These are phyloP conservation scores for Poeciliopsis infans DNA, from an alignment of 2,797 vertebrate genomes.

Conservation along the genomic window DNA sequence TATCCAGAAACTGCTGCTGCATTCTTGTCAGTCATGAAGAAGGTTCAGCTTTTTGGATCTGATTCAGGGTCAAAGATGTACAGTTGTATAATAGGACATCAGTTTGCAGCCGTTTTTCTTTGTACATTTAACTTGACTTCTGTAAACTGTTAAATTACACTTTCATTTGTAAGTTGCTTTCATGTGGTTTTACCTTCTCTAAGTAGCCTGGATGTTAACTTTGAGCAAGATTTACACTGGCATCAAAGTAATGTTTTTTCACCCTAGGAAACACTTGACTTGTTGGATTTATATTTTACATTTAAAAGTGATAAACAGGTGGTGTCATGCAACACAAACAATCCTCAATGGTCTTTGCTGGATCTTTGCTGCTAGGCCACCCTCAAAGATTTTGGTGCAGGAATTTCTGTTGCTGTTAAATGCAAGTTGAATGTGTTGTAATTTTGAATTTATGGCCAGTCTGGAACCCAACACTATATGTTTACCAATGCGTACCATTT, in stretches of 20 bases:
- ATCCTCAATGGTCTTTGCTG: neutral
- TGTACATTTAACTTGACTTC: neutral
- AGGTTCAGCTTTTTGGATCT: too few relatives aligned
- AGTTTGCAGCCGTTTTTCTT: neutral
- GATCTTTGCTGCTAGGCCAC: neutral
- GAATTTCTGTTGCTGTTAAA: neutral
- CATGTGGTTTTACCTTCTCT: neutral
- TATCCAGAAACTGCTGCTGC: too few relatives aligned
- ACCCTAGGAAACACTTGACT: neutral
- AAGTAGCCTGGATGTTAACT: neutral
- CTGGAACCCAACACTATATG: conserved; percentile 10
- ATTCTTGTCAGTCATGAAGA: too few relatives aligned
- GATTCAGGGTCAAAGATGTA: too few relatives aligned
- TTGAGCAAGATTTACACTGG: neutral
- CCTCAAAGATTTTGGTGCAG: neutral
- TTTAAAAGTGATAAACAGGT: neutral
- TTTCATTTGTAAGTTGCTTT: neutral
- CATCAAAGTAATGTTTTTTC: neutral
- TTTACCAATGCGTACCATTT: conserved; percentile 5
- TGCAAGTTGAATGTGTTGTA: conserved; percentile 1
- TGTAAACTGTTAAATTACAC: neutral
- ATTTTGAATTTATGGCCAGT: conserved; percentile 6
- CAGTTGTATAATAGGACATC: too few relatives aligned
- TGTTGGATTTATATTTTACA: neutral
- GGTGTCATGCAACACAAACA: neutral